Base-by-base conservation (phyloP, 2,888 invertebrate genomes). In the Frankliniella intonsa region DNA sequence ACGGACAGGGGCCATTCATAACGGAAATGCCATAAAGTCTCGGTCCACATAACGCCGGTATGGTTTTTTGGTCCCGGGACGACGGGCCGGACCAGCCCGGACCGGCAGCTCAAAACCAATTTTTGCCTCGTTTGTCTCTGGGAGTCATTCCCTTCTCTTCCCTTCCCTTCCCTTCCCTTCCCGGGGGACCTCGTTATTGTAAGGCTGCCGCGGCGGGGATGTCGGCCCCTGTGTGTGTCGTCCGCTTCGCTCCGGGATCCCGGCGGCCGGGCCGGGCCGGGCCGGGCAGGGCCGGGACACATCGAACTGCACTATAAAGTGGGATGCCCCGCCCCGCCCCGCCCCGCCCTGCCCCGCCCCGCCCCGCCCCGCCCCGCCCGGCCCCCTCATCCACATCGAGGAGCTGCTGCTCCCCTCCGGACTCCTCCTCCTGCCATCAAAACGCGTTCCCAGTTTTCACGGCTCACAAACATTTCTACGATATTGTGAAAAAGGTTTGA, bases 391-490 rank as follows among this genome's bases (percentile, higher is more conserved):
- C 38, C 38, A 38, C n/a, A 0, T n/a, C 62, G 62, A 7, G 14
- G 62, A 17, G 62, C 14, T 62, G 62, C 14, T 14, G 62, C 14
- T 62, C 62, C 69, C 10, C 69, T 22, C 69, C 25, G 25, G 69
- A 12, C 69, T 76, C 69, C 69, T 76, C 69, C 69, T 25, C 55
- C n/a, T 76, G 69, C 69, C 69, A 76, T 76, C 69, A 76, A 76
- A 76, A 25, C 12, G 22, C 22, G 22, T 76, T 25, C 69, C 69
- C 22, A 76, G 69, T 76, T 76, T 76, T 76, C 69, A 76, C 69
- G 69, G 69, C 69, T 76, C 69, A 76, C 69, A 76, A 76, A 76
- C 69, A 76, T 76, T 76, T 76, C 69, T 76, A 76, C 69, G 69
- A 76, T 76, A 76, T 76, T 76, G 69, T 76, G 69, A 76, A 76